Evolutionary conservation across 2,113 vertebrate species (phyloP), one percentile per base, ranked within the genome.

Genomic region (Callospermophilus lateralis): DNA sequence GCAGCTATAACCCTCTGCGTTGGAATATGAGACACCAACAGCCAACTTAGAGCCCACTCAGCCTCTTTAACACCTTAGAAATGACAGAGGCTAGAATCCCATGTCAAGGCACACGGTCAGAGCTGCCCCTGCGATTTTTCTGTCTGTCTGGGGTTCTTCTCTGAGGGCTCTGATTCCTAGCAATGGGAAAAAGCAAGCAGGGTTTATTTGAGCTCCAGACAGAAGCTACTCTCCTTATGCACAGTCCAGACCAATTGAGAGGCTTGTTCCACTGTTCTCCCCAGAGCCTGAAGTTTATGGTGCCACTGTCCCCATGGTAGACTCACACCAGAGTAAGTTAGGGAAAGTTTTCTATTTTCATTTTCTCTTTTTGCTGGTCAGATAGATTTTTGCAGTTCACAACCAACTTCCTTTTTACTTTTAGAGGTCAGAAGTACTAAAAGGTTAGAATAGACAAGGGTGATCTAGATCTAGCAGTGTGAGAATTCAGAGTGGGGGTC

Each of bases 51-150:
- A 51, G 48, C n/a, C 19, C 74, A 39, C 68, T 48, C 28, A 20
- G 7, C 63, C 48, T 63, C 48, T 89, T 61, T 19, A 0, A 0
- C 58, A 32, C 78, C 86, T n/a, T 78, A 48, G 51, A 72, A 84
- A 65, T 2, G 15, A 30, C 6, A n/a, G 72, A 61, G 5, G 24
- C 39, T 78, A 77, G 76, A 94, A n/a, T 63, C 85, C 70, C 3
- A 10, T 20, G 73, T 58, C 13, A n/a, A 73, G 26, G 34, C 55
- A 4, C 17, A n/a, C 0, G 4, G 55, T 11, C 0, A 0, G 26
- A 6, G 48, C 70, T 51, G 12, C 15, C 81, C 3, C 42, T 65
- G 17, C 20, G 39, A 7, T 74, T 63, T 91, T 81, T 63, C 70
- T 19, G 16, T 65, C 51, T 37, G 7, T 81, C 8, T 1, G 0